These are phyloP conservation scores for Tapirus indicus DNA, from an alignment of 2,797 vertebrate genomes.

Conservation along the genomic window DNA sequence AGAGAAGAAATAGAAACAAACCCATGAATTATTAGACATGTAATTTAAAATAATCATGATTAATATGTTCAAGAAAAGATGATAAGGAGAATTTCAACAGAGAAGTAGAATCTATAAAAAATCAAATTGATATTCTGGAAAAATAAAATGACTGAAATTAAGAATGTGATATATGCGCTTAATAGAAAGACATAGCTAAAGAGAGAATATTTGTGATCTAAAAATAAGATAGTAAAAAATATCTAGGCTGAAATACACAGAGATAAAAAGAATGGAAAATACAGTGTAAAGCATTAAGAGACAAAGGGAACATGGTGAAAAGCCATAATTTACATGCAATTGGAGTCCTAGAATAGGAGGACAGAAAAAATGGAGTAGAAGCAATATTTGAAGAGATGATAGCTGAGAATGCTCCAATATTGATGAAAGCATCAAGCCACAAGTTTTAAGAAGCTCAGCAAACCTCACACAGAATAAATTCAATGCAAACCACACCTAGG, in stretches of 20 bases:
- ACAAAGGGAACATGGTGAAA: not conserved
- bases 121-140: not conserved
- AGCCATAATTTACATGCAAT: not conserved
- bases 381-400: not conserved
- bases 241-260: not conserved
- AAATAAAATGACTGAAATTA: conserved; percentile 23
- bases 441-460: not conserved
- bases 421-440: conserved; percentile 26
- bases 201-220: not conserved
- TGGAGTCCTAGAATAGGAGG: not conserved
- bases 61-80: not conserved
- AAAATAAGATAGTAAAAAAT: not conserved
- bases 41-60: conserved; percentile 8
- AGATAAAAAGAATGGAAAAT: conserved; percentile 19
- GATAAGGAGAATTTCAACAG: conserved; percentile 17
- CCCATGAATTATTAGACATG: not conserved
- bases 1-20: not conserved
- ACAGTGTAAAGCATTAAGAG: not conserved
- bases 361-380: not conserved
- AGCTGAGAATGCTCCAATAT: not conserved
- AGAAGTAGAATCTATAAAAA: conserved; percentile 11
- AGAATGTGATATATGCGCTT: not conserved
- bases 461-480: conserved; percentile 20
- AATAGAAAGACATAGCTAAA: not conserved
- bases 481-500: not conserved